A percentile compares a stretch with the other conserved stretches of the same genome.
Conservation (phyloP, 2,113 vertebrate species). For the Podarcis cretensis region DNA sequence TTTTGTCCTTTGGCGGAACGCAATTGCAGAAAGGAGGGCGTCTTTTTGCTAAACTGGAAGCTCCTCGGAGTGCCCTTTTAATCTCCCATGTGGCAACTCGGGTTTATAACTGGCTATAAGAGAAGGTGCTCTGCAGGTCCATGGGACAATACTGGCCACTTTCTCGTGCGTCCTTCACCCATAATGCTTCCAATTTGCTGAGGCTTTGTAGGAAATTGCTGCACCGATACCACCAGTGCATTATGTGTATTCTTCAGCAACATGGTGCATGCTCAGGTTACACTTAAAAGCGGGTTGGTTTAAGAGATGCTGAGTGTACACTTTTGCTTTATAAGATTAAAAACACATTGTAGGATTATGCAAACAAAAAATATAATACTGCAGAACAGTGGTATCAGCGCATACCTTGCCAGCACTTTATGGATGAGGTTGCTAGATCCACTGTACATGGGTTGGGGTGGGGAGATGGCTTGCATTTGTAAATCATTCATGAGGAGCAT, state of each 20-base stretch:
- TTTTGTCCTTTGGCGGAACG: no score
- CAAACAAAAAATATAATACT: not conserved
- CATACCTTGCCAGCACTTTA: not conserved
- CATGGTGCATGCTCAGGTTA: not conserved
- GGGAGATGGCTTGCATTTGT: no score
- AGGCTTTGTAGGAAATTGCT: not conserved
- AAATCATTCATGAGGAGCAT: no score
- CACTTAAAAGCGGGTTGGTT: not conserved
- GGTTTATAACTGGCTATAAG: not conserved
- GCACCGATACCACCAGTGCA: not conserved
- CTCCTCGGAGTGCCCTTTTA: not conserved
- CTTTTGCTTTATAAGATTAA: not conserved
- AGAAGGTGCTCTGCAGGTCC: not conserved
- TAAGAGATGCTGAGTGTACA: not conserved
- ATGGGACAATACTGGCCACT: no score
- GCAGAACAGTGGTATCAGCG: not conserved
- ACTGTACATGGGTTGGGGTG: no score
- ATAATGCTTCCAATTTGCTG: not conserved
- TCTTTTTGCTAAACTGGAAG: not conserved
- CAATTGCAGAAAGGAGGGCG: not conserved
- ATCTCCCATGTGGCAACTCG: not conserved
- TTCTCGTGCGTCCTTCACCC: not conserved
- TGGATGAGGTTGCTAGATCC: not conserved
- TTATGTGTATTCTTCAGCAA: not conserved
- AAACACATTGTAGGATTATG: not conserved